Conservation (phyloP, 1,140 invertebrate species). For the Coptotermes formosanus region DNA sequence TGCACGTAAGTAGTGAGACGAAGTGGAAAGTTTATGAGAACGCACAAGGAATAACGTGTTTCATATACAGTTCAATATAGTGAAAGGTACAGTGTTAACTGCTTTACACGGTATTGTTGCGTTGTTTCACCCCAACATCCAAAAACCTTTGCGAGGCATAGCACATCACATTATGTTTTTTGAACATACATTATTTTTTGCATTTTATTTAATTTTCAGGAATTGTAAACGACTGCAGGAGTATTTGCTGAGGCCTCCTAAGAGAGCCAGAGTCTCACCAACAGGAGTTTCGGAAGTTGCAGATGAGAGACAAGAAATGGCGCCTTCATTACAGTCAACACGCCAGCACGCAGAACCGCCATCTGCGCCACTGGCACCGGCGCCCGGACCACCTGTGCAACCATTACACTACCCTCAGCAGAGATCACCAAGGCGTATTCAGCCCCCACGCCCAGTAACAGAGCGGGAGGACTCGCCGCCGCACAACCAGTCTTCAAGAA, state of each 20-base stretch:
- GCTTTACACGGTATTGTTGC: too few relatives aligned
- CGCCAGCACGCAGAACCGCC: too few relatives aligned
- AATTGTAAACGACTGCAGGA: neutral
- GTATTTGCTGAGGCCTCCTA: neutral
- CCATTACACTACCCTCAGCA: neutral
- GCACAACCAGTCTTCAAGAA: neutral
- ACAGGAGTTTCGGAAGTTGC: neutral
- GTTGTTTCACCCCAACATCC: neutral
- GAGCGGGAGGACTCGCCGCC: neutral
- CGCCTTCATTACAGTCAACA: too few relatives aligned
- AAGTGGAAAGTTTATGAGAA: too few relatives aligned
- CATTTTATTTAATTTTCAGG: neutral
- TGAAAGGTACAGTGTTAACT: too few relatives aligned
- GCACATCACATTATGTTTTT: neutral
- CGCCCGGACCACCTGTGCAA: too few relatives aligned
- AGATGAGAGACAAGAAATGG: neutral
- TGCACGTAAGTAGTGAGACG: too few relatives aligned
- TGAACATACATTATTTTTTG: neutral
- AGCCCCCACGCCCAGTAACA: neutral
- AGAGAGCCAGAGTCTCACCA: neutral
- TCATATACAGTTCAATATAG: too few relatives aligned
- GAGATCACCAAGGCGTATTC: neutral
- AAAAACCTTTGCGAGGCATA: neutral
- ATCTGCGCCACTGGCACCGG: too few relatives aligned
- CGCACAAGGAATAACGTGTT: too few relatives aligned